These are phyloP conservation scores for Azorinus chamasolen DNA, from an alignment of 2,888 invertebrate genomes.

Conservation along the genomic window DNA sequence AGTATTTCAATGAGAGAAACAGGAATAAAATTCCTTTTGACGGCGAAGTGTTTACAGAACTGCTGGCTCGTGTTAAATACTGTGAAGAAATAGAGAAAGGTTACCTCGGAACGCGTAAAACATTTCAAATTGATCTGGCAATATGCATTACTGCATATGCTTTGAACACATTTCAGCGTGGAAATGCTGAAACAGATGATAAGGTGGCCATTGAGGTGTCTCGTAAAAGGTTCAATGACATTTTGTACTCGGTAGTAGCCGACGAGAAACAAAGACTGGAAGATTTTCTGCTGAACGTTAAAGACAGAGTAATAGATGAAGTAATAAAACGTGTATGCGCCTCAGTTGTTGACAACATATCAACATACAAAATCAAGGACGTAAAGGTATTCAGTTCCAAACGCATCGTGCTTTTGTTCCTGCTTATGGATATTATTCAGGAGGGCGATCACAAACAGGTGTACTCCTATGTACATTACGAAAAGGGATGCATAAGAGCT, in stretches of 20 bases:
- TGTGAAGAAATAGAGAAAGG: background rate
- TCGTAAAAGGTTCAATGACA: too few relatives aligned
- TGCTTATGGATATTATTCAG: background rate
- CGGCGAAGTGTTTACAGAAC: background rate
- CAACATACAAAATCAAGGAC: background rate
- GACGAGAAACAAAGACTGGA: too few relatives aligned
- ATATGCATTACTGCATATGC: background rate
- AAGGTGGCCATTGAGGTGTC: too few relatives aligned
- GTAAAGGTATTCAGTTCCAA: background rate
- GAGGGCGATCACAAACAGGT: background rate
- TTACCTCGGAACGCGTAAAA: background rate
- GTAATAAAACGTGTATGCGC: too few relatives aligned
- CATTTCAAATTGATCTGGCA: slow-evolving; percentile 8
- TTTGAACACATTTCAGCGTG: too few relatives aligned
- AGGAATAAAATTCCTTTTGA: background rate
- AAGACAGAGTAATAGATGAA: too few relatives aligned
- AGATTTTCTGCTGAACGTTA: too few relatives aligned
- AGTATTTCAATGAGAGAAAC: background rate
- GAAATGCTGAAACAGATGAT: too few relatives aligned
- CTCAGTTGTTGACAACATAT: too few relatives aligned
- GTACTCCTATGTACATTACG: background rate
- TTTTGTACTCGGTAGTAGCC: too few relatives aligned
- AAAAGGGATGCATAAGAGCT: background rate
- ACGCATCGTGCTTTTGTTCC: background rate
- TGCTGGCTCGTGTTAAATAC: background rate